A percentile compares a stretch with the other conserved stretches of the same genome.
Evolutionary conservation across 2,797 vertebrate genomes (phyloP).

Genomic region (Sebastes oblongus): DNA sequence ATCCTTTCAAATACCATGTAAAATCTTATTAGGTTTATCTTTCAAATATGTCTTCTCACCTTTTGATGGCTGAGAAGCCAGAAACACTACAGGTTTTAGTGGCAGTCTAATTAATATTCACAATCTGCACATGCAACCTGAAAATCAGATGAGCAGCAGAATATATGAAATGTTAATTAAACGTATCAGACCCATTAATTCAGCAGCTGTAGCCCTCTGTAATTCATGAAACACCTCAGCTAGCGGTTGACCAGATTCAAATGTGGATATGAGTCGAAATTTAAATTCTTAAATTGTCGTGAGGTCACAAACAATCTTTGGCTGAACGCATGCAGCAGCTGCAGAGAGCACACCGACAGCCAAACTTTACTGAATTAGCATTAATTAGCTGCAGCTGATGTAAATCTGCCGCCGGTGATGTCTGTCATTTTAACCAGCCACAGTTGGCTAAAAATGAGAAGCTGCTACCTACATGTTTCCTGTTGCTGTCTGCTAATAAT

Average conservation of each 20-base stretch:
- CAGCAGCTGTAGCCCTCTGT: not conserved
- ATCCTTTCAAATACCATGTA: not conserved
- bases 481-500: not conserved
- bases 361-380: not conserved
- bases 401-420: not conserved
- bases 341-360: not conserved
- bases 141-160: not conserved
- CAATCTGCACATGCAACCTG: not conserved
- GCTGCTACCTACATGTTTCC: not conserved
- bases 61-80: not conserved
- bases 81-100: not conserved
- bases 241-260: not conserved
- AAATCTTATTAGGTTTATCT: not conserved
- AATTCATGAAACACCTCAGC: not conserved
- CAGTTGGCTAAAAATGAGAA: not conserved
- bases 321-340: not conserved
- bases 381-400: not conserved
- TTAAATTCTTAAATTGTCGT: not conserved
- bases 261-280: not conserved
- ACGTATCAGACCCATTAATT: not conserved
- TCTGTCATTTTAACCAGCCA: not conserved
- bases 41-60: not conserved
- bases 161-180: not conserved
- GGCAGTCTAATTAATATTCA: not conserved
- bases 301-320: not conserved